Percentiles rank a stretch among this genome's conserved stretches.
phyloP scores from a whole-genome alignment of 2,113 vertebrate species.

The Taxidea taxus region DNA sequence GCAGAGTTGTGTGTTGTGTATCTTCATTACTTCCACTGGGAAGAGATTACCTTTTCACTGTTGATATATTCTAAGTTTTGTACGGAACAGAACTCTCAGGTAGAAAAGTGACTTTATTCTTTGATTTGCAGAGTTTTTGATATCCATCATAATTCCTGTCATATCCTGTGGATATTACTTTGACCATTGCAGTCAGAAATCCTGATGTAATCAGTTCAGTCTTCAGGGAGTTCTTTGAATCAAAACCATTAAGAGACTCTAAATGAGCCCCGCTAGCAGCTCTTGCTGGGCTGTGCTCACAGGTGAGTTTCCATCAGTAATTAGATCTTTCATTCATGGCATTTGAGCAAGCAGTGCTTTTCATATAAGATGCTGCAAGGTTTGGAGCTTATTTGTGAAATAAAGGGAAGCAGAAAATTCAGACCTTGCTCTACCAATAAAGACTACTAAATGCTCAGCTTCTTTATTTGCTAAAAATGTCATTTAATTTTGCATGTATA shows the following conservation, averaged over 20 bases:
- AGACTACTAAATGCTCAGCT: background rate
- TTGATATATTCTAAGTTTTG: slow-evolving; percentile 48
- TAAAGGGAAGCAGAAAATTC: slow-evolving; percentile 21
- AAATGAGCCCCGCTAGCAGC: background rate
- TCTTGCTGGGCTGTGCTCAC: background rate
- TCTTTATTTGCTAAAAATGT: background rate
- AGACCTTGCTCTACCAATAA: background rate
- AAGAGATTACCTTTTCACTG: slow-evolving; percentile 59
- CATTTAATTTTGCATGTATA: slow-evolving; percentile 7
- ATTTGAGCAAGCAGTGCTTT: slow-evolving; percentile 28
- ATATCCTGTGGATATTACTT: slow-evolving; percentile 59
- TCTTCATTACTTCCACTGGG: slow-evolving; percentile 50
- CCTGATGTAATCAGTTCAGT: slow-evolving; percentile 54
- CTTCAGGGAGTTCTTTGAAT: slow-evolving; percentile 55
- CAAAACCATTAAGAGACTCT: slow-evolving; percentile 48
- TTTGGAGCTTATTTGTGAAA: slow-evolving; percentile 47
- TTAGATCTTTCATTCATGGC: slow-evolving; percentile 60
- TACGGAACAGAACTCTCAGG: slow-evolving; percentile 41
- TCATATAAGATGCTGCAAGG: background rate
- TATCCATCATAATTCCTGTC: slow-evolving; percentile 64
- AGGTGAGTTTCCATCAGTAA: slow-evolving; percentile 64
- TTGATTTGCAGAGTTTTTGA: slow-evolving; percentile 17
- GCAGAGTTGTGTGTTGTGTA: background rate
- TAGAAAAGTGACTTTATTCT: slow-evolving; percentile 68
- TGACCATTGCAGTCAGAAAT: slow-evolving; percentile 56